Percentiles rank a stretch among this genome's conserved stretches.
These are phyloP conservation scores for Sacculina carcini DNA, from an alignment of 2,888 invertebrate species.

Conservation along the genomic window DNA sequence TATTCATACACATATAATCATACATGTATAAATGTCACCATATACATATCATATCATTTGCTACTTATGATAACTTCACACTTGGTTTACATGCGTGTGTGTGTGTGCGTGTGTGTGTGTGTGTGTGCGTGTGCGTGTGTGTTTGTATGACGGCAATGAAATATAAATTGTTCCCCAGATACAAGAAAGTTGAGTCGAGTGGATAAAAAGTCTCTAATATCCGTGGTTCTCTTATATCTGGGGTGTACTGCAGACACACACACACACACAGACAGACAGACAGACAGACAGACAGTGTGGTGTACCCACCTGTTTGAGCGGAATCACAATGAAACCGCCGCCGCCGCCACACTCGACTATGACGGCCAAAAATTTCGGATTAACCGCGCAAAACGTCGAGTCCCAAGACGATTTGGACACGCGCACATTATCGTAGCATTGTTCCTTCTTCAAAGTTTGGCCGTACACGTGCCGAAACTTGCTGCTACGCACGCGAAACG, in stretches of 20 bases:
- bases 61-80: no score
- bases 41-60: no score
- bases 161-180: not conserved
- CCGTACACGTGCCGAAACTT: slow-evolving; percentile 94
- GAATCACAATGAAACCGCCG: slow-evolving; percentile 80
- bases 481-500: slow-evolving; percentile 85
- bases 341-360: slow-evolving; percentile 92
- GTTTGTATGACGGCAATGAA: no score
- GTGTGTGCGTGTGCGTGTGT: not conserved
- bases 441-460: slow-evolving; percentile 70
- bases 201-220: no score
- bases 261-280: not conserved
- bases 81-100: not conserved
- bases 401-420: slow-evolving; percentile 90
- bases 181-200: not conserved
- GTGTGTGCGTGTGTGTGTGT: not conserved
- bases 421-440: slow-evolving; percentile 89
- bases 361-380: slow-evolving; percentile 89
- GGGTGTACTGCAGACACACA: not conserved
- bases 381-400: slow-evolving; percentile 91
- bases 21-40: no score
- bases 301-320: slow-evolving; percentile 63
- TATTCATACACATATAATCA: no score
- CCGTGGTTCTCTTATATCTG: no score
- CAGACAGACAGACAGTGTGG: no score